Percentiles rank a stretch among this genome's conserved stretches.
These are phyloP conservation scores for Xenus cinereus DNA, from an alignment of 2,113 vertebrate genomes.

Conservation along the genomic window DNA sequence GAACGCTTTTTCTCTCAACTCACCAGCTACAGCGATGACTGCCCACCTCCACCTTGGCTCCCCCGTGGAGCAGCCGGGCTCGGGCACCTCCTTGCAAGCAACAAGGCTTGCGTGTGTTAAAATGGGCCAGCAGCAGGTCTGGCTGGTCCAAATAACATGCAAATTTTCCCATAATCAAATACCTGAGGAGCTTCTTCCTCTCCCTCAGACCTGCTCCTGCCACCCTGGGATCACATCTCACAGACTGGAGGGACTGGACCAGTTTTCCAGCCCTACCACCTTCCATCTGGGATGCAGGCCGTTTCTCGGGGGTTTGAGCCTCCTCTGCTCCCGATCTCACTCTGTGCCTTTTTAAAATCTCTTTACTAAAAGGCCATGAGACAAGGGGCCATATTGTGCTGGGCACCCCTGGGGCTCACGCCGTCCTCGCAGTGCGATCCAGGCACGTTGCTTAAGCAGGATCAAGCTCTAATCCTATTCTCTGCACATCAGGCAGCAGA, in stretches of 20 bases:
- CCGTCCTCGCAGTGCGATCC: background rate
- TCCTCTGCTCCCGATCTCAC: background rate
- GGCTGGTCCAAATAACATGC: background rate
- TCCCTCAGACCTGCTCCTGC: background rate
- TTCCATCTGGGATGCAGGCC: background rate
- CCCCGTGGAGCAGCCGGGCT: background rate
- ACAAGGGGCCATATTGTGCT: background rate
- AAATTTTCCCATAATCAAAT: background rate
- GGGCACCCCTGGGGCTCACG: background rate
- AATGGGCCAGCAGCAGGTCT: background rate
- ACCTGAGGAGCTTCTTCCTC: background rate
- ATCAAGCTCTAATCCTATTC: conserved; percentile 19
- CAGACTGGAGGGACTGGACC: background rate
- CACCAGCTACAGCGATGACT: background rate
- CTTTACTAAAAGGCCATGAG: background rate
- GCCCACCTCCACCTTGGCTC: background rate
- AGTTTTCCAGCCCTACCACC: background rate
- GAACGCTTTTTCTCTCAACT: background rate
- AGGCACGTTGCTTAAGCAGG: background rate
- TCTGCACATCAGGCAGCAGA: background rate
- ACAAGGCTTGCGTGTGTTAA: too few species aligned
- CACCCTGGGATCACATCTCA: background rate
- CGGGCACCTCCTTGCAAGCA: background rate
- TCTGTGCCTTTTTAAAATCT: background rate
- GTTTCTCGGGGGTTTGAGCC: background rate